phyloP scores from a whole-genome alignment of 2,113 vertebrate genomes.

The Pristiophorus japonicus region DNA sequence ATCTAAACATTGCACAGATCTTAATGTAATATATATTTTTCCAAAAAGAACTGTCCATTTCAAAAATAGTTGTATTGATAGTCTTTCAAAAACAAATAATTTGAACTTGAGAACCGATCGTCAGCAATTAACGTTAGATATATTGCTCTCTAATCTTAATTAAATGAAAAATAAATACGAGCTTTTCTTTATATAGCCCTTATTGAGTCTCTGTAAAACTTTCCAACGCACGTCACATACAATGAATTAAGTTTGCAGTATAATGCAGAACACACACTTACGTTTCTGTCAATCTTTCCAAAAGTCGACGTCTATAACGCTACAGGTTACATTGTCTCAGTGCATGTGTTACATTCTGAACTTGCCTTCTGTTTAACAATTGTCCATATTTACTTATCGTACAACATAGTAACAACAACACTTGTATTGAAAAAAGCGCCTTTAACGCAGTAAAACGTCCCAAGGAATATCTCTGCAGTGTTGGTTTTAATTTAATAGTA shows the following conservation, averaged over 20 bases:
- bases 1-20: not conserved
- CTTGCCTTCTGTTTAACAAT: not conserved
- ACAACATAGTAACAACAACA: too few species aligned
- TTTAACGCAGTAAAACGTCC: too few species aligned
- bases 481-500: not conserved
- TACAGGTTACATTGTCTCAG: not conserved
- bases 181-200: not conserved
- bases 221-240: too few species aligned
- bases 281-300: not conserved
- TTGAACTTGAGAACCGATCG: not conserved
- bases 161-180: not conserved
- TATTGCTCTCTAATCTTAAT: not conserved
- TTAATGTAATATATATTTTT: not conserved
- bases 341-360: not conserved
- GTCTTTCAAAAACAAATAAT: not conserved
- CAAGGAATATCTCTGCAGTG: not conserved
- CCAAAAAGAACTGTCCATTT: not conserved
- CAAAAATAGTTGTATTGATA: not conserved
- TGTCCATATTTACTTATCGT: not conserved
- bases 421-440: too few species aligned
- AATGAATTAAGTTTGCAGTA: not conserved
- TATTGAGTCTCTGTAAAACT: not conserved
- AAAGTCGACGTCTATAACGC: not conserved
- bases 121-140: not conserved
- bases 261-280: not conserved